Base-by-base conservation (phyloP, 2,888 invertebrate genomes). In the Caenorhabditis panamensis region DNA sequence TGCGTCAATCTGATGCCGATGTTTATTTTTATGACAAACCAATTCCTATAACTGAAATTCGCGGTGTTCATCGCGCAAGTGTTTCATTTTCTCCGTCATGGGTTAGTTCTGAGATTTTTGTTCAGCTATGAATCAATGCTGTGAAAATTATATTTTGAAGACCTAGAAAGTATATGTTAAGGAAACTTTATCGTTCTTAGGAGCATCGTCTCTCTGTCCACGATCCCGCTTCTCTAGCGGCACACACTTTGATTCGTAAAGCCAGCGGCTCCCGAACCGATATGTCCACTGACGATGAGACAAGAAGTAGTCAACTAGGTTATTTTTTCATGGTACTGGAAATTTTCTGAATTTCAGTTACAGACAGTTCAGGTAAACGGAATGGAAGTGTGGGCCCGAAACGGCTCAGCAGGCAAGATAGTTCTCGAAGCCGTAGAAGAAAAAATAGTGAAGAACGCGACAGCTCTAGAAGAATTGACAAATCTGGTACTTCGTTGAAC, bases 231-330 rank as follows among this genome's bases (percentile, higher is more conserved):
- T 22, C 64, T 8, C 20, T 67, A 16, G 18, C 64, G 13, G 24
- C 44, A 37, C 82, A 22, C 62, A 68, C 36, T 59, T 62, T 58
- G 67, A 53, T 31, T 54, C 64, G 53, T 49, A 73, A 75, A 13
- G 79, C 83, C 9, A 73, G 80, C 51, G 87, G 85, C 11, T 88
- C 88, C 31, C 83, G 87, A 66, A 89, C 88, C 9, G 88, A 88
- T 62, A 67, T 88, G 53, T 87, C 87, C 2, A 87, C 84, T 1
- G 87, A 85, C 59, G 87, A 88, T 51, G 88, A 88, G 62, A 80
- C 79, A n/a, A 26, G 75, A 22, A 80, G 62, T 56, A 80, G 59
- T 56, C 66, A 66, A 11, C 72, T 58, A 67, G 79, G 79, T 77
- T 54, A 41, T n/a, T n/a, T 22, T 68, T n/a, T 24, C n/a, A 16